Evolutionary conservation across 2,113 vertebrate species (phyloP), one percentile per base, ranked within the genome.

Genomic region (Oostethus manadensis): DNA sequence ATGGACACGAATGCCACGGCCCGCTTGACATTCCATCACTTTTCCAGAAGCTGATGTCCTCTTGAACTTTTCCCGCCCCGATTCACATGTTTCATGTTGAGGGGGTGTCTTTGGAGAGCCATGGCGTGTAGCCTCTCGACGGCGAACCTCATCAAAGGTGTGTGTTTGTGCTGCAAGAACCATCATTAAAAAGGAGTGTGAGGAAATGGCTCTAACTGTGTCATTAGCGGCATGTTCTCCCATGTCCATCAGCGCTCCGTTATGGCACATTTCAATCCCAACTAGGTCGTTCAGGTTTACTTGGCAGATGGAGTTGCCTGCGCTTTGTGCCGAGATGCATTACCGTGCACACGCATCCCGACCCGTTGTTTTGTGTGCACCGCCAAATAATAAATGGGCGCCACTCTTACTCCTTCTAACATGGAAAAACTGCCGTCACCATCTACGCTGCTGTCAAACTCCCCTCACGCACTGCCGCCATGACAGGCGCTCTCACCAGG

Each of bases 181-280:
- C 48, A 56, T 78, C 73, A 56, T 82, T 80, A 76, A 63, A 60
- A 1, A 45, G 54, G 57, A 74, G 60, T 23, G 57, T 51, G 14
- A 56, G 33, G 23, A 21, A 33, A 58, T 56, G 66, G 66, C 54
- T 62, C 76, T 35, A 49, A 62, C 60, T 44, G 23, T 57, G 62
- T 81, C 82, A 74, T 80, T 80, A 81, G 82, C 66, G 5, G 60
- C 58, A 43, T 63, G 71, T 71, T 83, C 64, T 67, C 54, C 43
- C 71, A 64, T 69, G 45, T 77, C 78, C 73, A 61, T 84, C 77
- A 78, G 18, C 38, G 51, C 14, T 66, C 46, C 61, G 79, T 74
- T 70, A 76, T 79, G 76, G 78, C 70, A 66, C 74, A 64, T 79
- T 83, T 79, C 73, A 55, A 63, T 79, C 67, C 71, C 73, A 77